These are phyloP conservation scores for Vollenhovia emeryi DNA, from an alignment of 1,140 invertebrate species.

Conservation along the genomic window DNA sequence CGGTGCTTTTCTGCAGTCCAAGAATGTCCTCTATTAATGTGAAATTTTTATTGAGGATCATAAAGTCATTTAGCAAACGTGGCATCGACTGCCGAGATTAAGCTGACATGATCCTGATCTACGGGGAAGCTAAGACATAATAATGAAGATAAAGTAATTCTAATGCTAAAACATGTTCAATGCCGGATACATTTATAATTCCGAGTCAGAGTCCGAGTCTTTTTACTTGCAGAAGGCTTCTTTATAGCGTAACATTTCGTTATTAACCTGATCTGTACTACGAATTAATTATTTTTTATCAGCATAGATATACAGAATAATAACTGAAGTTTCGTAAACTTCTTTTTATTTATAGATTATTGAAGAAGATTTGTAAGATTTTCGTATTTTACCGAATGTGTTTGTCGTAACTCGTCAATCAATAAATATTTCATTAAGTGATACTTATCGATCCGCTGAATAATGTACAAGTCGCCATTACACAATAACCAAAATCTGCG, in stretches of 20 bases:
- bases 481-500: neutral
- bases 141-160: slow-evolving; percentile 61
- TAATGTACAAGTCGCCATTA: neutral
- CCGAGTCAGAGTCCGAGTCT: neutral
- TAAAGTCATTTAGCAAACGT: slow-evolving; percentile 46
- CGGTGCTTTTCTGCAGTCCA: neutral
- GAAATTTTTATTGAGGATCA: slow-evolving; percentile 29
- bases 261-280: neutral
- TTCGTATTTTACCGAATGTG: neutral
- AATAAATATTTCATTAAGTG: neutral
- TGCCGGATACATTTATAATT: slow-evolving; percentile 55
- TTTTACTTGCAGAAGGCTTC: slow-evolving; percentile 2
- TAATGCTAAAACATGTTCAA: slow-evolving; percentile 32
- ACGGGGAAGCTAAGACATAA: slow-evolving; percentile 37
- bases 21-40: slow-evolving; percentile 14
- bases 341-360: neutral
- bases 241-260: neutral
- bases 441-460: neutral
- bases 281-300: slow-evolving; percentile 29
- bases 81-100: slow-evolving; percentile 46
- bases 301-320: neutral
- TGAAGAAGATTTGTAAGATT: neutral
- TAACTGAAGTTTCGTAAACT: neutral
- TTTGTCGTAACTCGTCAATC: neutral
- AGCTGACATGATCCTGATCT: slow-evolving; percentile 59